Base-by-base conservation (phyloP, 2,797 vertebrate genomes). In the Sebastes matsubarae region DNA sequence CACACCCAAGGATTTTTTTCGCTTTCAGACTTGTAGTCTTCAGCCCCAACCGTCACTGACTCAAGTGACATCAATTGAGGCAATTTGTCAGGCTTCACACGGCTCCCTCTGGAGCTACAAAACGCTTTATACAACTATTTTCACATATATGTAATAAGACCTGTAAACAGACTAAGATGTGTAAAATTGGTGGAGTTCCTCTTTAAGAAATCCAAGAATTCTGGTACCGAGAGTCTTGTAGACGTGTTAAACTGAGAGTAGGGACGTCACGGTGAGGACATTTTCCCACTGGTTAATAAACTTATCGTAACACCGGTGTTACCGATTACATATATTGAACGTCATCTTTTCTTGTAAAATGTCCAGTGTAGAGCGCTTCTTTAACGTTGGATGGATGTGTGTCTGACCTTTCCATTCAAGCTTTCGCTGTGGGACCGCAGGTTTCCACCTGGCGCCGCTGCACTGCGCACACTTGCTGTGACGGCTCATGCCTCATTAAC, bases 21-120 rank as follows among this genome's bases (percentile, higher is more conserved):
- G 5, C 38, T 42, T 42, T 42, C 13, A 42, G 38, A 42, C 38
- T 42, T 14, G 1, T n/a, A 25, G 54, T 30, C 34, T 54, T 30
- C 32, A n/a, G 29, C 25, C 36, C 18, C 27, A 71, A 42, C 71
- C 4, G 3, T 32, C 13, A 46, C 38, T 16, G 38, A 46, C 38
- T 46, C 6, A 46, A 46, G 14, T 27, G 69, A 77, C 69, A 72
- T 80, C 72, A 79, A 54, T 80, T 61, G 25, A 71, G 76, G 71
- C 24, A 60, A 34, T 61, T 66, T 59, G 72, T 72, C 70, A 59
- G 66, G 79, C 57, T 81, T 72, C 30, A 34, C 14, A 2, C 6
- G 34, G 29, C n/a, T 63, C 27, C 36, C 52, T 72, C 32, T 36
- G 30, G 55, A 74, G 66, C 18, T 52, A 75, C 59, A 79, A 61